Percentiles rank a stretch among this genome's conserved stretches.
Evolutionary conservation across 2,888 invertebrate species (phyloP).

Genomic region (Zonitis immaculata): DNA sequence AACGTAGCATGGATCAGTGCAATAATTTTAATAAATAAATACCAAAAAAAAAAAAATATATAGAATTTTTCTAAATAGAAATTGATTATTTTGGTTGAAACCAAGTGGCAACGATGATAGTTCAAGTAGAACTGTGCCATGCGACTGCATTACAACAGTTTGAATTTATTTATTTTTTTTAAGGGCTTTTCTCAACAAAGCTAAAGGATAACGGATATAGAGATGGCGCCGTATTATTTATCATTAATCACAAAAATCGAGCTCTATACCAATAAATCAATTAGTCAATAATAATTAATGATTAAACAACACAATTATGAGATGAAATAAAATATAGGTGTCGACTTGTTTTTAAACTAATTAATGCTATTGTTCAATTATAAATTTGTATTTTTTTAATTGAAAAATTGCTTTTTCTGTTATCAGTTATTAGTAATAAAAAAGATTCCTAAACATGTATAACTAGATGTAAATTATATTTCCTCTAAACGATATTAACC

Average conservation of each 20-base stretch:
- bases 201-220: slow-evolving; percentile 13
- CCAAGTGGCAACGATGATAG: slow-evolving; percentile 11
- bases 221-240: slow-evolving; percentile 10
- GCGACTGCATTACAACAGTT: slow-evolving; percentile 21
- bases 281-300: no score
- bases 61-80: neutral
- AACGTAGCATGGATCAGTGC: slow-evolving; percentile 12
- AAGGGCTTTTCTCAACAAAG: slow-evolving; percentile 13
- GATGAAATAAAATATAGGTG: no score
- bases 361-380: no score
- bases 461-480: neutral
- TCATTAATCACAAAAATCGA: neutral
- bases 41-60: neutral
- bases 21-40: neutral
- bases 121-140: slow-evolving; percentile 23
- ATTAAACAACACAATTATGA: no score
- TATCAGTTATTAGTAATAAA: neutral
- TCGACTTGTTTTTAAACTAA: no score
- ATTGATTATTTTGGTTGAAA: neutral
- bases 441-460: neutral
- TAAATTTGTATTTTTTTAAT: no score
- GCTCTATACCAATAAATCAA: no score
- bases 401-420: neutral
- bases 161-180: slow-evolving; percentile 18
- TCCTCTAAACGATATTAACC: neutral